Evolutionary conservation across 2,888 invertebrate genomes (phyloP).

Genomic region (Epicampocera succincta): DNA sequence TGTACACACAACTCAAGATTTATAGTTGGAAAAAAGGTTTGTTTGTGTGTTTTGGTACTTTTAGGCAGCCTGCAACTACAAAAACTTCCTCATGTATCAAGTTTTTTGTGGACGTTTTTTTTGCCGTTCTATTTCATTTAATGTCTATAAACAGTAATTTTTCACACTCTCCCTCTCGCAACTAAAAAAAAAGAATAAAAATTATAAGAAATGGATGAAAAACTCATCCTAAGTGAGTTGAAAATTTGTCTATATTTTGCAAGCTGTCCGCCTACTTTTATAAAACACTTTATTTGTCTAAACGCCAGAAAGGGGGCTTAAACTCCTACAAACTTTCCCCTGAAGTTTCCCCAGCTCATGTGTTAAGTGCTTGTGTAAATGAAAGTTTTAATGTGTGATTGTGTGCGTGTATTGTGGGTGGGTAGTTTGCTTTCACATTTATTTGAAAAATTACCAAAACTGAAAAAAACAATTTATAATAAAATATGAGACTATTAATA

Average conservation of each 20-base stretch:
- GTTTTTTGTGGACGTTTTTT: constrained; percentile 31
- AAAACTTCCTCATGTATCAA: constrained; percentile 49
- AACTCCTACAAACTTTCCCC: constrained; percentile 8
- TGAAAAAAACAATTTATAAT: constrained; percentile 68
- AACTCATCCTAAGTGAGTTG: constrained; percentile 50
- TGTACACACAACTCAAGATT: constrained; percentile 58
- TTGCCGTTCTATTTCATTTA: constrained; percentile 51
- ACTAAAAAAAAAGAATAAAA: neutral
- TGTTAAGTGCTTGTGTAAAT: constrained; percentile 8
- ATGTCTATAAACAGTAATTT: constrained; percentile 68
- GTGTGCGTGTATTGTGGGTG: constrained; percentile 4
- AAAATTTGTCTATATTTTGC: constrained; percentile 68
- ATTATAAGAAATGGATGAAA: constrained; percentile 30
- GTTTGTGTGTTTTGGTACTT: constrained; percentile 17
- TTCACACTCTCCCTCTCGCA: constrained; percentile 62
- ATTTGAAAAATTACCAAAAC: constrained; percentile 67
- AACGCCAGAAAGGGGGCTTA: neutral
- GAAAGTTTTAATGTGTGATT: neutral
- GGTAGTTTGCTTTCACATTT: constrained; percentile 11
- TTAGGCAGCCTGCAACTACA: constrained; percentile 21
- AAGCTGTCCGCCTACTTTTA: constrained; percentile 67
- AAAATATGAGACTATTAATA: constrained; percentile 69
- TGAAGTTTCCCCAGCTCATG: neutral
- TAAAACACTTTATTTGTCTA: constrained; percentile 28
- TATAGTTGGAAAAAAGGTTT: constrained; percentile 42